Evolutionary conservation across 1,140 invertebrate genomes (phyloP).

Genomic region (Ostrea edulis): DNA sequence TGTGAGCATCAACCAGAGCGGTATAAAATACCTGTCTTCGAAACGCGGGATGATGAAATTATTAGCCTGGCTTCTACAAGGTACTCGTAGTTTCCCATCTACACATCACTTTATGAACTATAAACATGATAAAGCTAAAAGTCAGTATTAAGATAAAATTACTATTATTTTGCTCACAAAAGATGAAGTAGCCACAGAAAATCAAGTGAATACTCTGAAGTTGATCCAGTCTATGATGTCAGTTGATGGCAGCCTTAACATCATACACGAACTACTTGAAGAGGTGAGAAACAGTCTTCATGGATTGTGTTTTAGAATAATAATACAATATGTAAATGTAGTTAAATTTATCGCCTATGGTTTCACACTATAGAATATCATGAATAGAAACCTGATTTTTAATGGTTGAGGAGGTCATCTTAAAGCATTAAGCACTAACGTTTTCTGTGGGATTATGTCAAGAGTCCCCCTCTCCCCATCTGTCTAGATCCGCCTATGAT

Average conservation of each 20-base stretch:
- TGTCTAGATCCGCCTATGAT: too few species aligned
- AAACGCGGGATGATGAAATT: slow-evolving; percentile 65
- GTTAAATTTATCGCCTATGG: too few species aligned
- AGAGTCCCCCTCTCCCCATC: too few species aligned
- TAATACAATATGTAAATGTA: too few species aligned
- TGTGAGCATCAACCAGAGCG: slow-evolving; percentile 73
- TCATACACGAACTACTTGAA: slow-evolving; percentile 62
- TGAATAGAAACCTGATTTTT: too few species aligned
- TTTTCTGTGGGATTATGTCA: too few species aligned
- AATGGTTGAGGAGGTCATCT: too few species aligned
- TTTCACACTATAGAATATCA: too few species aligned
- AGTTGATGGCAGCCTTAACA: slow-evolving; percentile 61
- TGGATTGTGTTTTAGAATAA: background rate
- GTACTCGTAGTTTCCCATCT: slow-evolving; percentile 45
- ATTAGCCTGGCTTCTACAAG: slow-evolving; percentile 69
- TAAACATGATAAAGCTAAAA: background rate
- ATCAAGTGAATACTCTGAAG: slow-evolving; percentile 60
- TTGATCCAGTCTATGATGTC: slow-evolving; percentile 68
- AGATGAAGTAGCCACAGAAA: slow-evolving; percentile 67
- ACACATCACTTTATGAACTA: background rate
- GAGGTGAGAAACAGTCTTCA: slow-evolving; percentile 56
- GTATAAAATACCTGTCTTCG: slow-evolving; percentile 65
- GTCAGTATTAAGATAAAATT: background rate
- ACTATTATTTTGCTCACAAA: background rate
- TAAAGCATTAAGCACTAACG: too few species aligned